Evolutionary conservation across 2,113 vertebrate species (phyloP).

Genomic region (Rhinopomastus cyanomelas): DNA sequence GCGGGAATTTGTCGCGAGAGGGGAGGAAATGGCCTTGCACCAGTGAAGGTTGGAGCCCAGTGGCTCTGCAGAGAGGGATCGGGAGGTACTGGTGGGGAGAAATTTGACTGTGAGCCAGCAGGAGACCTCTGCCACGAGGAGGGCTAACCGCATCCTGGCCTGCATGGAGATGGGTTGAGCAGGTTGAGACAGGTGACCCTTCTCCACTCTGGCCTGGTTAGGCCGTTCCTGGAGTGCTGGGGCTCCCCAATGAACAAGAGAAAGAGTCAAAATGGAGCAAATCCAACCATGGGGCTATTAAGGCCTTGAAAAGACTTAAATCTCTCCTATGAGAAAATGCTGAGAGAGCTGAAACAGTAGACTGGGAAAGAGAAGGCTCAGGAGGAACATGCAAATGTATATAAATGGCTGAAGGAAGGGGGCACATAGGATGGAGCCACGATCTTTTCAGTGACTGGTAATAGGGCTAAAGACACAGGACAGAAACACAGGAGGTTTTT

Average conservation of each 20-base stretch:
- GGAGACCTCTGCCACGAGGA: fast-evolving
- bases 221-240: too few relatives aligned
- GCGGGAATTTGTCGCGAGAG: neutral
- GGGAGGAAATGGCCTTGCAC: neutral
- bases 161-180: neutral
- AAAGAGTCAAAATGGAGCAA: fast-evolving
- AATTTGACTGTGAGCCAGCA: fast-evolving
- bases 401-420: neutral
- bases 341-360: neutral
- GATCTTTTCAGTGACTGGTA: neutral
- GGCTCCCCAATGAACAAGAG: neutral
- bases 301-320: too few relatives aligned
- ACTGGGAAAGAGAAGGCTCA: neutral
- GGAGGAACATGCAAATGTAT: fast-evolving
- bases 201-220: neutral
- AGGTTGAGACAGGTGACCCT: neutral
- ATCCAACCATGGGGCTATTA: fast-evolving
- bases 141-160: fast-evolving
- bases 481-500: neutral
- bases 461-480: too few relatives aligned
- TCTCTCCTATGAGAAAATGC: neutral
- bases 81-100: neutral
- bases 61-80: neutral
- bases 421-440: neutral
- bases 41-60: neutral